Conservation (phyloP, 2,797 vertebrate species). For the Ctenopoma multispine region DNA sequence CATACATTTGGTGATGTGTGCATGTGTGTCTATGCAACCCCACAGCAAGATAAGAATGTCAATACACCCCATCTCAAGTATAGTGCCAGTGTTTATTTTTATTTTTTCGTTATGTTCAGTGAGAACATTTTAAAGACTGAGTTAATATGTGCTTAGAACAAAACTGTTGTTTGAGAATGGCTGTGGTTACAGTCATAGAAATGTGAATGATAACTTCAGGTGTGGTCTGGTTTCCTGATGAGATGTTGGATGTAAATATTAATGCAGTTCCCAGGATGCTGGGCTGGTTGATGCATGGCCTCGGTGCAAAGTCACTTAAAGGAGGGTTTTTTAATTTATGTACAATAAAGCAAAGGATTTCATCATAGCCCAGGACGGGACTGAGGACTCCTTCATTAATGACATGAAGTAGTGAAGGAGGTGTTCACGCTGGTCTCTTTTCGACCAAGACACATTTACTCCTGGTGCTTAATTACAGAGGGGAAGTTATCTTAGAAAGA, state of each 20-base stretch:
- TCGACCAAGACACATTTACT: conserved; percentile 33
- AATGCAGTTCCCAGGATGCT: conserved; percentile 1
- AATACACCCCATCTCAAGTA: background rate
- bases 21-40: background rate
- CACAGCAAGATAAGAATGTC: background rate
- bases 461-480: conserved; percentile 52
- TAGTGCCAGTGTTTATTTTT: background rate
- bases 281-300: background rate
- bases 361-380: conserved; percentile 10
- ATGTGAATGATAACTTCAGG: background rate
- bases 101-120: background rate
- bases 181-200: background rate
- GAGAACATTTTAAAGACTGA: background rate
- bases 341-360: conserved; percentile 6
- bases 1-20: conserved; percentile 5
- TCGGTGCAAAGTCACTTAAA: background rate
- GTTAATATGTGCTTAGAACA: background rate
- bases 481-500: conserved; percentile 43
- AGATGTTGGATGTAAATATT: conserved; percentile 11
- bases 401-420: conserved; percentile 32
- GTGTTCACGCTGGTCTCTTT: conserved; percentile 17
- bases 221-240: background rate
- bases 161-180: background rate
- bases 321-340: conserved; percentile 19
- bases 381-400: conserved; percentile 27